Conservation (phyloP, 2,888 invertebrate species). For the Coelinius sp. region DNA sequence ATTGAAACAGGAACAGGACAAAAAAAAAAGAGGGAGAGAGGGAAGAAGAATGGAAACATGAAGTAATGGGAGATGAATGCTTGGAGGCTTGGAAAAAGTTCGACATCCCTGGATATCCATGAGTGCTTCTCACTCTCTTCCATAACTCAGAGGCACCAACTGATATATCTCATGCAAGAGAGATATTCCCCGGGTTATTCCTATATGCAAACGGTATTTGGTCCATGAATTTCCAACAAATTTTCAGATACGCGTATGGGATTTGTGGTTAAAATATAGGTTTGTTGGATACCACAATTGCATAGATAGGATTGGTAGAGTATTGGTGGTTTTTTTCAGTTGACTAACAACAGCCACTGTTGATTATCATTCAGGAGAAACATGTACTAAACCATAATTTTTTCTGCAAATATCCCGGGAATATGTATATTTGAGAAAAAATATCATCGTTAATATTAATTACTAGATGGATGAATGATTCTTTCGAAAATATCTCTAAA, state of each 20-base stretch:
- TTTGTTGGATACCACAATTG: conserved; percentile 23
- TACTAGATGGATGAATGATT: neutral
- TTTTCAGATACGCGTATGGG: conserved; percentile 40
- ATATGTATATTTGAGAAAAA: too few relatives aligned
- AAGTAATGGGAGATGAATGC: conserved; percentile 11
- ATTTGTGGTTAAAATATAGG: conserved; percentile 44
- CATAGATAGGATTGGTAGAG: neutral
- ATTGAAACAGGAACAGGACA: conserved; percentile 15
- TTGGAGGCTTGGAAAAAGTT: conserved; percentile 16
- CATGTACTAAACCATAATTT: neutral
- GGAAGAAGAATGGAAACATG: neutral
- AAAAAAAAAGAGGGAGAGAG: neutral
- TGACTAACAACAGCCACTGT: neutral
- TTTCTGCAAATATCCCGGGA: too few relatives aligned
- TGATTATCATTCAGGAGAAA: neutral
- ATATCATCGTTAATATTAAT: too few relatives aligned
- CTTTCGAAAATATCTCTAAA: neutral
- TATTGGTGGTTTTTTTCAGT: neutral
- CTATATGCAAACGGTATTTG: conserved; percentile 38
- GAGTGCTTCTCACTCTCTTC: conserved; percentile 35
- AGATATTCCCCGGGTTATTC: conserved; percentile 42
- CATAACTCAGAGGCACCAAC: conserved; percentile 34
- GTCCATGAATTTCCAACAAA: conserved; percentile 46
- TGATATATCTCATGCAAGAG: conserved; percentile 27
- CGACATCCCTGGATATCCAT: conserved; percentile 31